Base-by-base conservation (phyloP, 2,888 invertebrate species). In the Capitulum mitella region DNA sequence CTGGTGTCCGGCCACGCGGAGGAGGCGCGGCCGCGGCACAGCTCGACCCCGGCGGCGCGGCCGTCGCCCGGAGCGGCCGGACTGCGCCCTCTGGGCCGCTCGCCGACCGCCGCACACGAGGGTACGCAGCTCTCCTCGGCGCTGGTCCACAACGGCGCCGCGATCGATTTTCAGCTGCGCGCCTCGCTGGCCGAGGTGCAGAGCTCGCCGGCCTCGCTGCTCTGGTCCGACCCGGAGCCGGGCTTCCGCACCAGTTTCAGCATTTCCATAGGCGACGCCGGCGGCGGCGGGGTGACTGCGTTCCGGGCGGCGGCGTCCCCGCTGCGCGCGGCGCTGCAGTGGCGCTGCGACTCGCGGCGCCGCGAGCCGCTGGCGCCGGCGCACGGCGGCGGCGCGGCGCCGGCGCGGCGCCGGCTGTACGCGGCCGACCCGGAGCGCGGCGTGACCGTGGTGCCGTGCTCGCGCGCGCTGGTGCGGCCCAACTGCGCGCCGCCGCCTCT, bases 151-250 rank as follows among this genome's bases (percentile, higher is more conserved):
- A 10, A 26, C 40, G 26, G 26, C 40, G 40, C 37, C 10, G 37
- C 70, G 26, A 40, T 70, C 70, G 70, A 70, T 40, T 70, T 70
- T 40, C 70, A 70, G 70, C 16, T 70, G 70, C 70, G 70, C 70
- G 70, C 70, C 14, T 70, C 70, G 37, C 70, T 70, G 70, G 70
- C 70, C 22, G 70, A 70, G 10, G 6, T 58, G 58, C 37, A 29
- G 37, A 22, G 37, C 22, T 5, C 70, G 70, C 12, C 70, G 70
- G 6, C 40, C 26, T 70, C 70, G 22, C 37, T 70, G 70, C 40
- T 70, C 40, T 70, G 70, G 70, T 22, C 70, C 19, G 70, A 70
- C 29, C 70, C 40, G 40, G 70, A 70, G 19, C 70, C 70, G 26
- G 70, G 37, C 22, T 70, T 70, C 40, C 37, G 70, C 26, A 70